These are phyloP conservation scores for Leuciscus waleckii DNA, from an alignment of 2,797 vertebrate genomes.

Conservation along the genomic window DNA sequence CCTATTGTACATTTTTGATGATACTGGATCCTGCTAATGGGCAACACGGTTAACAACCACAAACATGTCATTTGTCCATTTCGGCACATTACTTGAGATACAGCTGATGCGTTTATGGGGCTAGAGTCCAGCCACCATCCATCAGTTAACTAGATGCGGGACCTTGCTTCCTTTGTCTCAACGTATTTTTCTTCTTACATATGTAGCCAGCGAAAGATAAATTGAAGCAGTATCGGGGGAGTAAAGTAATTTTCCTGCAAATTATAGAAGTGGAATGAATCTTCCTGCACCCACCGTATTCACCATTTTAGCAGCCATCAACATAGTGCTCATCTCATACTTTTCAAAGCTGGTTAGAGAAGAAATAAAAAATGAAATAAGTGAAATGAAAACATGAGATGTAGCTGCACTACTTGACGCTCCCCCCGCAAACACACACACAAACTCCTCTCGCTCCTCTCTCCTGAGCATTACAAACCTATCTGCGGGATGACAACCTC, in stretches of 20 bases:
- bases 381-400: slow-evolving; percentile 41
- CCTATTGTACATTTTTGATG: background rate
- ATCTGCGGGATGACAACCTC: slow-evolving; percentile 56
- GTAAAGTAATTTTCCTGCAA: slow-evolving; percentile 37
- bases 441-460: background rate
- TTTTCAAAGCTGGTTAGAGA: slow-evolving; percentile 46
- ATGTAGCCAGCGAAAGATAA: slow-evolving; percentile 35
- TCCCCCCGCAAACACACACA: background rate
- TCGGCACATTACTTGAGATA: slow-evolving; percentile 9
- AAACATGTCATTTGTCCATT: background rate
- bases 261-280: slow-evolving; percentile 38
- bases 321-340: slow-evolving; percentile 37
- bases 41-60: slow-evolving; percentile 6
- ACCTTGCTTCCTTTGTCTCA: slow-evolving; percentile 18
- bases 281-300: slow-evolving; percentile 6
- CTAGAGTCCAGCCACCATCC: background rate
- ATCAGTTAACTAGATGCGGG: slow-evolving; percentile 3
- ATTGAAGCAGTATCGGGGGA: slow-evolving; percentile 31
- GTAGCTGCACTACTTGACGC: slow-evolving; percentile 6
- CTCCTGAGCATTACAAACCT: slow-evolving; percentile 53
- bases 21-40: background rate
- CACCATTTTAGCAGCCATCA: slow-evolving; percentile 23
- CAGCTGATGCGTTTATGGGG: background rate
- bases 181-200: slow-evolving; percentile 30
- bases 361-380: slow-evolving; percentile 40